These are phyloP conservation scores for Theodoxus fluviatilis DNA, from an alignment of 2,888 invertebrate species.

Conservation along the genomic window DNA sequence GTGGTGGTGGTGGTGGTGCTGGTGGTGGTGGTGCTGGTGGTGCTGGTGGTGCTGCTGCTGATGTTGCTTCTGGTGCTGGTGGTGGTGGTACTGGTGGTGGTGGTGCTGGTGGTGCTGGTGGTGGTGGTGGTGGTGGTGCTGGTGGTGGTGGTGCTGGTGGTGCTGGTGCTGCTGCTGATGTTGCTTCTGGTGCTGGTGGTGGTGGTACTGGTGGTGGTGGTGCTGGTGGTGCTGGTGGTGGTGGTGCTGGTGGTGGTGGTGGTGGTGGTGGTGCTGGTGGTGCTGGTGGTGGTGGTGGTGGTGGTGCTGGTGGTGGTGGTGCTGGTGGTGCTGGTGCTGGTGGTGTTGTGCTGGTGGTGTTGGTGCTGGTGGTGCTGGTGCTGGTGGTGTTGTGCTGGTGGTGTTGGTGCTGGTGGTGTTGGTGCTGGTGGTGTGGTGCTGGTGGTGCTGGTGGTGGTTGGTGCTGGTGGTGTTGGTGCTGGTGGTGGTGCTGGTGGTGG, in stretches of 20 bases:
- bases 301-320: neutral
- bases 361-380: too few relatives aligned
- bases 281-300: neutral
- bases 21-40: neutral
- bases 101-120: neutral
- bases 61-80: neutral
- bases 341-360: too few relatives aligned
- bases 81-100: neutral
- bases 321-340: too few relatives aligned
- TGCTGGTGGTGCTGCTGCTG: neutral
- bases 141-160: neutral
- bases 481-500: neutral
- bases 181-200: neutral
- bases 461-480: neutral
- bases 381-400: too few relatives aligned
- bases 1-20: neutral
- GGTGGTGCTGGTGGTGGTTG: too few relatives aligned
- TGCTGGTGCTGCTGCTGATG: neutral
- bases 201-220: neutral
- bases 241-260: neutral
- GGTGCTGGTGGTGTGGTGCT: too few relatives aligned
- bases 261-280: neutral
- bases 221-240: neutral
- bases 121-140: neutral
- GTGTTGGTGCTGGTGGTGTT: too few relatives aligned